Conservation (phyloP, 2,797 vertebrate genomes). For the Gymnothorax javanicus region DNA sequence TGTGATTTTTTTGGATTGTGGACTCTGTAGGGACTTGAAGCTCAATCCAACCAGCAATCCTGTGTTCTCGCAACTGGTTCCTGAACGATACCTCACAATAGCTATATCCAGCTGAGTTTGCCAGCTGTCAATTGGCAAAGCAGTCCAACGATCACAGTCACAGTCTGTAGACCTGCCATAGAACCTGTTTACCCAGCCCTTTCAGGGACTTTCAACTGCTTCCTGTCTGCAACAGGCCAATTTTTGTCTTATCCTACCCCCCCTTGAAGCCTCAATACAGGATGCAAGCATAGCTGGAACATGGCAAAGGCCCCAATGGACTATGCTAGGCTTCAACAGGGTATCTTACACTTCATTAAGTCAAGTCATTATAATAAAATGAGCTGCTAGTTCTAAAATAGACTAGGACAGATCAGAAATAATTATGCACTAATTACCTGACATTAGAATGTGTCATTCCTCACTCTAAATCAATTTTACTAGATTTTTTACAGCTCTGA, state of each 20-base stretch:
- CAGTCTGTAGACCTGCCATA: conserved; percentile 20
- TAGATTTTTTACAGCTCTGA: neutral
- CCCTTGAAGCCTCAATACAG: neutral
- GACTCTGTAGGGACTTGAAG: too few relatives aligned
- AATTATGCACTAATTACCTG: too few relatives aligned
- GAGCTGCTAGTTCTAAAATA: too few relatives aligned
- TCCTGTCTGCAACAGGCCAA: neutral
- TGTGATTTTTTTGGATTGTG: too few relatives aligned
- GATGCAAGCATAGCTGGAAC: neutral
- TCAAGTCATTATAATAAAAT: too few relatives aligned
- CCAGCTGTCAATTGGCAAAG: conserved; percentile 20
- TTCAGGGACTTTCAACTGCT: conserved; percentile 6
- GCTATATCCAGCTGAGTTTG: conserved; percentile 21
- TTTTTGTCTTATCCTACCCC: neutral
- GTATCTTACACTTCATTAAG: neutral
- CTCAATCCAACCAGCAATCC: too few relatives aligned
- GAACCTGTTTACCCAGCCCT: neutral
- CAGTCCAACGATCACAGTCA: conserved; percentile 13
- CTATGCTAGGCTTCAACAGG: neutral
- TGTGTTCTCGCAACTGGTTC: neutral
- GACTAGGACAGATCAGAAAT: too few relatives aligned
- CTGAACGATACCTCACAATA: neutral
- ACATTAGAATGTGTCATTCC: neutral
- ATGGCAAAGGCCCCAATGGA: neutral
- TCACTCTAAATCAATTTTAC: neutral